phyloP scores from a whole-genome alignment of 2,113 vertebrate genomes.

The Tupaia tana region DNA sequence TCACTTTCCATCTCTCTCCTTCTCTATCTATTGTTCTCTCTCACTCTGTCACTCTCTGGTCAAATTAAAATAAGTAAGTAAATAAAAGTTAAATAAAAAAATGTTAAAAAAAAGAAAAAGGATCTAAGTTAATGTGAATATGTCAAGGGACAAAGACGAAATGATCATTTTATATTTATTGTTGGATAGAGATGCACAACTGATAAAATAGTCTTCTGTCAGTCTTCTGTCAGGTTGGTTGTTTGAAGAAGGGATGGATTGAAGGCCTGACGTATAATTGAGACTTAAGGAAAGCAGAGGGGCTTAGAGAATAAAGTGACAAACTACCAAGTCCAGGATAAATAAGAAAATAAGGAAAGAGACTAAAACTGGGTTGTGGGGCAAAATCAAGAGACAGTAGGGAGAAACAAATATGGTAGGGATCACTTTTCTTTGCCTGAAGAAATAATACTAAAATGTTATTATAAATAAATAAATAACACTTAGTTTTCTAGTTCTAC shows the following conservation, averaged over 20 bases:
- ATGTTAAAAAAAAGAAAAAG: too few species aligned
- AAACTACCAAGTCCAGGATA: neutral
- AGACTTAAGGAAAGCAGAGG: neutral
- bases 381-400: neutral
- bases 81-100: too few species aligned
- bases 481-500: neutral
- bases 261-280: neutral
- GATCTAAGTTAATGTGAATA: neutral
- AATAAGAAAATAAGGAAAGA: neutral
- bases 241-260: neutral
- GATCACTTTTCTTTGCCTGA: neutral
- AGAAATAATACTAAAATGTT: constrained; percentile 16
- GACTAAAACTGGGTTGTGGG: neutral
- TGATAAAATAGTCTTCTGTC: neutral
- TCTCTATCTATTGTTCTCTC: too few species aligned
- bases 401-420: neutral
- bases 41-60: too few species aligned
- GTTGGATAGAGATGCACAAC: neutral
- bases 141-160: neutral
- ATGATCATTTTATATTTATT: neutral
- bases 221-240: neutral
- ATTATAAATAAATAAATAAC: neutral
- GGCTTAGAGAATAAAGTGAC: neutral
- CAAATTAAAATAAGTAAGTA: too few species aligned
- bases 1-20: too few species aligned